These are phyloP conservation scores for Arge pagana DNA, from an alignment of 2,888 invertebrate genomes.

Conservation along the genomic window DNA sequence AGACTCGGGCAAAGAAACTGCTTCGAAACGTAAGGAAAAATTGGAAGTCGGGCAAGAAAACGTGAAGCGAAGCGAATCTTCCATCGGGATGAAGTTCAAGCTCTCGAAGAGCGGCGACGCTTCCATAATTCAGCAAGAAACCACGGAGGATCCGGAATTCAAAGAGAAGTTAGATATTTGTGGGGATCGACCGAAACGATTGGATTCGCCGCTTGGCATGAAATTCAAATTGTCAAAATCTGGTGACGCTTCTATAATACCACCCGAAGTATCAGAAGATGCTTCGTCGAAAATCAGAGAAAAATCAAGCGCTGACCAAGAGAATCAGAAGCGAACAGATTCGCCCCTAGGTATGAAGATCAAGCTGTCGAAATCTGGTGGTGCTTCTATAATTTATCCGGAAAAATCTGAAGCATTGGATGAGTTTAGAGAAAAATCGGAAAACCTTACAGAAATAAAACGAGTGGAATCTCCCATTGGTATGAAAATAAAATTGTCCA, in stretches of 20 bases:
- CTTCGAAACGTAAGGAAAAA: slow-evolving; percentile 35
- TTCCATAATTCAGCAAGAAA: slow-evolving; percentile 39
- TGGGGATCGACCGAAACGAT: slow-evolving; percentile 41
- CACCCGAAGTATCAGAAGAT: slow-evolving; percentile 33
- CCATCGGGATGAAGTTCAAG: slow-evolving; percentile 52
- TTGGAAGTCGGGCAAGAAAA: slow-evolving; percentile 25
- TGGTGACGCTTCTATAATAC: slow-evolving; percentile 49
- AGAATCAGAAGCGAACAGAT: slow-evolving; percentile 44
- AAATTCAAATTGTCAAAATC: slow-evolving; percentile 54
- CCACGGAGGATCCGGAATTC: slow-evolving; percentile 29
- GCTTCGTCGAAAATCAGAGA: slow-evolving; percentile 8
- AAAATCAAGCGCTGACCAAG: slow-evolving; percentile 24
- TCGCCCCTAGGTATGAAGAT: slow-evolving; percentile 51
- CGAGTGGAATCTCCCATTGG: slow-evolving; percentile 37
- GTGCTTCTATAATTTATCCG: slow-evolving; percentile 42
- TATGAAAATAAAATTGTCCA: slow-evolving; percentile 32
- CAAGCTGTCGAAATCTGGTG: slow-evolving; percentile 43
- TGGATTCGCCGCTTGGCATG: slow-evolving; percentile 49
- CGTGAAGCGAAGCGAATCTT: slow-evolving; percentile 39
- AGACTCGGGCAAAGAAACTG: slow-evolving; percentile 35
- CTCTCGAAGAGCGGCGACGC: slow-evolving; percentile 47
- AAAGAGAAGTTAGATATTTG: slow-evolving; percentile 26
- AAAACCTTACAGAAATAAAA: slow-evolving; percentile 28
- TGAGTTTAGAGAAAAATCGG: slow-evolving; percentile 15
- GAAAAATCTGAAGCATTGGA: slow-evolving; percentile 24